Conservation (phyloP, 2,888 invertebrate species). For the Protodeltote pygarga region DNA sequence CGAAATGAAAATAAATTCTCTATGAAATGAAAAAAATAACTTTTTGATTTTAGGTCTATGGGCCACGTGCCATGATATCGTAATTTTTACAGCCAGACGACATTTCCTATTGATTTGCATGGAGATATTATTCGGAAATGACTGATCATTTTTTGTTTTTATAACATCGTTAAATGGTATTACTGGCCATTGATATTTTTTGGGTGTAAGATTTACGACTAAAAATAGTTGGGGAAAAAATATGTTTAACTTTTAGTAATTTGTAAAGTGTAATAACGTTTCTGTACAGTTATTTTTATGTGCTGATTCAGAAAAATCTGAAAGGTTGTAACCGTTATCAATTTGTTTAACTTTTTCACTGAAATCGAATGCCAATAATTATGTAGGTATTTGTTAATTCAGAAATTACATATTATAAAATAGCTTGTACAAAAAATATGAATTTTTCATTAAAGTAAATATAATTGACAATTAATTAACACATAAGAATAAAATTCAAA, state of each 20-base stretch:
- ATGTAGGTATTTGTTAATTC: too few relatives aligned
- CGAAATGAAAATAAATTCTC: constrained; percentile 31
- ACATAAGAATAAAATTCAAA: background rate
- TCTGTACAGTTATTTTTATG: background rate
- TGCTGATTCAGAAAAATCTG: background rate
- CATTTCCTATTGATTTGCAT: constrained; percentile 64
- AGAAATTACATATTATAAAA: background rate
- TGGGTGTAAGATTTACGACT: constrained; percentile 27
- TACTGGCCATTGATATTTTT: constrained; percentile 53
- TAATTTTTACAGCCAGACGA: constrained; percentile 53
- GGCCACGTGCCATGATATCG: constrained; percentile 56
- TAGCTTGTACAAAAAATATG: background rate
- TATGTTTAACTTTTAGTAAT: background rate
- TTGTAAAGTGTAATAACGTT: constrained; percentile 8
- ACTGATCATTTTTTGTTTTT: constrained; percentile 36
- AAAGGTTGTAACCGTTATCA: background rate
- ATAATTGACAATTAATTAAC: too few relatives aligned
- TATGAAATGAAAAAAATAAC: constrained; percentile 24
- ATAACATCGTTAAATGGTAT: constrained; percentile 47
- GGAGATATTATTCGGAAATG: constrained; percentile 64
- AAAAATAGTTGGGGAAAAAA: constrained; percentile 8
- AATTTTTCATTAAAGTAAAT: too few relatives aligned
- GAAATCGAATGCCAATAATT: too few relatives aligned
- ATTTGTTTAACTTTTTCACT: too few relatives aligned
- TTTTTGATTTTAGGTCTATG: constrained; percentile 38